Percentiles rank a stretch among this genome's conserved stretches.
Evolutionary conservation across 2,888 invertebrate species (phyloP).

Genomic region (Dendrolimus houi): DNA sequence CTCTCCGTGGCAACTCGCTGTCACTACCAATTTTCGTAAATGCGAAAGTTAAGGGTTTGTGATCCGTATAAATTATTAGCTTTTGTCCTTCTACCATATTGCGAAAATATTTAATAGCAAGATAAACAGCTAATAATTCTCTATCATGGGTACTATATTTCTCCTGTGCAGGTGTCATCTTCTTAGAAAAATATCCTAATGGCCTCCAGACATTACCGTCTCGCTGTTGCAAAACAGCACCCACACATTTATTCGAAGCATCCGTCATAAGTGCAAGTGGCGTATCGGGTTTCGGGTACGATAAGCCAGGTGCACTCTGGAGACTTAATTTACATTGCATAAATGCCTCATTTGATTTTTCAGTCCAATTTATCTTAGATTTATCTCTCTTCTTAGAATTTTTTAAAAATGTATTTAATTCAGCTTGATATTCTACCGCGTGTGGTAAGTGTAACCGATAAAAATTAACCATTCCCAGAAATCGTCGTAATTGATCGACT

Average conservation of each 20-base stretch:
- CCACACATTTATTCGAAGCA: no score
- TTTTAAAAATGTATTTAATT: constrained; percentile 6
- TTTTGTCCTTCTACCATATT: constrained; percentile 7
- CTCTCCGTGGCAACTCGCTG: neutral
- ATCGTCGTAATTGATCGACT: constrained; percentile 11
- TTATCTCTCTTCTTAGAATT: constrained; percentile 6
- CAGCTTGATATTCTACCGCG: constrained; percentile 10
- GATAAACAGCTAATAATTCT: neutral
- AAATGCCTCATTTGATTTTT: no score
- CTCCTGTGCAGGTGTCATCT: no score
- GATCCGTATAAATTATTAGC: constrained; percentile 8
- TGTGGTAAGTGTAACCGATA: constrained; percentile 27
- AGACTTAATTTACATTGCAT: no score
- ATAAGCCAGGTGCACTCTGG: no score
- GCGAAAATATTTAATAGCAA: constrained; percentile 6
- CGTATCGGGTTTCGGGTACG: no score
- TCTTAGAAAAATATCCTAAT: no score
- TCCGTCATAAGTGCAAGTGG: no score
- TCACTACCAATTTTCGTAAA: constrained; percentile 6
- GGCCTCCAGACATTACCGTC: no score
- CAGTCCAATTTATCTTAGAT: no score
- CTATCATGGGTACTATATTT: neutral
- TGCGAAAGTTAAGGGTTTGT: constrained; percentile 8
- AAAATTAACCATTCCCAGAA: constrained; percentile 35
- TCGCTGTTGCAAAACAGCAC: no score